phyloP scores from a whole-genome alignment of 1,140 invertebrate species.

The Panulirus ornatus region DNA sequence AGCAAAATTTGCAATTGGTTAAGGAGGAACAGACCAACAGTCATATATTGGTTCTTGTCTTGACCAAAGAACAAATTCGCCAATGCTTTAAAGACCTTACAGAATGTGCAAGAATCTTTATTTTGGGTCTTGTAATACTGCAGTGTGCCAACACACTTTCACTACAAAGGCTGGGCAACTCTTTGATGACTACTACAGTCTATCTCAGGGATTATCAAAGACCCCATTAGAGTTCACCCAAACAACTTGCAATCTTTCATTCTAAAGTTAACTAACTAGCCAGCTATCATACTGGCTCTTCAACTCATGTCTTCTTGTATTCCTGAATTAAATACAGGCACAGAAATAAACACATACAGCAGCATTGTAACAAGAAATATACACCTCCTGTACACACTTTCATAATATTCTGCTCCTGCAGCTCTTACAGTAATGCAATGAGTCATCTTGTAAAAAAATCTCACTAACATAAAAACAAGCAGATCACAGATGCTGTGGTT shows the following conservation, averaged over 20 bases:
- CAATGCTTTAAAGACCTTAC: conserved; percentile 33
- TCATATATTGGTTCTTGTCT: conserved; percentile 2
- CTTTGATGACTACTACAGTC: conserved; percentile 29
- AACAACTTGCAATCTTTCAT: conserved; percentile 28
- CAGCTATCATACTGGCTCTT: conserved; percentile 47
- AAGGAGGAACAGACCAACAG: conserved; percentile 29
- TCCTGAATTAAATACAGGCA: conserved; percentile 40
- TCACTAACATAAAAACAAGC: conserved; percentile 67
- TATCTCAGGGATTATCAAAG: conserved; percentile 46
- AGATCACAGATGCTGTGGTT: conserved; percentile 70
- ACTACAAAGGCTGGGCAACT: conserved; percentile 39
- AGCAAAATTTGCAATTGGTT: conserved; percentile 50
- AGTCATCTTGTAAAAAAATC: conserved; percentile 63
- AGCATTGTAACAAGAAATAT: conserved; percentile 58
- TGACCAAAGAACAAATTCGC: conserved; percentile 40
- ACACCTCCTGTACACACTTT: conserved; percentile 28
- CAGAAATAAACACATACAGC: conserved; percentile 55
- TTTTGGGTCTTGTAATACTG: conserved; percentile 64
- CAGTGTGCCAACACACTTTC: conserved; percentile 48
- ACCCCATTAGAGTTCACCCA: conserved; percentile 42
- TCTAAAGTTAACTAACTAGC: conserved; percentile 11
- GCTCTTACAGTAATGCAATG: conserved; percentile 63
- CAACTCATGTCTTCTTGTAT: conserved; percentile 37
- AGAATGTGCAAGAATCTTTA: conserved; percentile 35
- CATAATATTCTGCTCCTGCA: conserved; percentile 58